Evolutionary conservation across 1,140 invertebrate genomes (phyloP).

Genomic region (Penaeus japonicus): DNA sequence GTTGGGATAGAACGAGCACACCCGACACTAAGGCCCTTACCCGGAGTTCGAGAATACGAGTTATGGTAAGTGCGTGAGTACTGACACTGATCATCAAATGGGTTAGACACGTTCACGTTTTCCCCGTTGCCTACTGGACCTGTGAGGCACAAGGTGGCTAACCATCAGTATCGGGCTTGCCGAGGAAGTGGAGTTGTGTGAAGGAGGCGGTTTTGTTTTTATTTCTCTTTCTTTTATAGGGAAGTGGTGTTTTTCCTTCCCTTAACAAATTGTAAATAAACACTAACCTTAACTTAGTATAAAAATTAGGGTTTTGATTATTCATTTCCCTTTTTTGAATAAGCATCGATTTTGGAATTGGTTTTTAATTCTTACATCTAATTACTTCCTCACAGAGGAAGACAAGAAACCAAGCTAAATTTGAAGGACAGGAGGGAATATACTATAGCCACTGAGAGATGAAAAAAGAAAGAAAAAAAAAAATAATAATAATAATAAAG

Average conservation of each 20-base stretch:
- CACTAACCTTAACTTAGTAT: no score
- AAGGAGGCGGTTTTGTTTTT: neutral
- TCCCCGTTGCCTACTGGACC: conserved; percentile 65
- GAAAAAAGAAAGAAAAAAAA: no score
- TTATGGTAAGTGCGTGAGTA: conserved; percentile 46
- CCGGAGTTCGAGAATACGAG: conserved; percentile 48
- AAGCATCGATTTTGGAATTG: no score
- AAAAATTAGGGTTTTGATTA: no score
- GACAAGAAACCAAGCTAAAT: no score
- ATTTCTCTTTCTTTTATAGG: neutral
- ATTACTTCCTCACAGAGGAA: no score
- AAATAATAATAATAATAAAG: no score
- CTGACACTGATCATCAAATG: conserved; percentile 76
- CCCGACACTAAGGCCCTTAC: conserved; percentile 42
- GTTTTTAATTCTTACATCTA: no score
- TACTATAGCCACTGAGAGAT: no score
- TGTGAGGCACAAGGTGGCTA: conserved; percentile 43
- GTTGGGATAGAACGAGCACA: conserved; percentile 24
- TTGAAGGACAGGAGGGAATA: no score
- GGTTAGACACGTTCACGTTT: conserved; percentile 82
- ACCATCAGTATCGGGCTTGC: conserved; percentile 24
- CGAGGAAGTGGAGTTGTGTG: neutral
- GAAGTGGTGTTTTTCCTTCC: neutral
- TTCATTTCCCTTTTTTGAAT: no score
- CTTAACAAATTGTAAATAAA: no score